Conservation (phyloP, 2,888 invertebrate genomes). For the Dione juno region DNA sequence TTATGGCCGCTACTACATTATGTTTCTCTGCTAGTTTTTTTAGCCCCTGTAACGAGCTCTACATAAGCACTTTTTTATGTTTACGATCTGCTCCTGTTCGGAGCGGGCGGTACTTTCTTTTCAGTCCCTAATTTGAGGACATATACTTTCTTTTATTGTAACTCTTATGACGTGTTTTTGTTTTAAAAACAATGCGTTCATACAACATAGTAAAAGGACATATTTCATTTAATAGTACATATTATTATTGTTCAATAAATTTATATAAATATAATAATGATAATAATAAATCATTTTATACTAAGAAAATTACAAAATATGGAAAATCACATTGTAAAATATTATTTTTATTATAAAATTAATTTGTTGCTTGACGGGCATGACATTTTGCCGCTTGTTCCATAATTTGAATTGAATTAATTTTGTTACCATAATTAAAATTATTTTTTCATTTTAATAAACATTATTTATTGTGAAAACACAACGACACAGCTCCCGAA, state of each 20-base stretch:
- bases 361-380: too few relatives aligned
- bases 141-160: slow-evolving; percentile 43
- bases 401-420: too few relatives aligned
- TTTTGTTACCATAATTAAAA: too few relatives aligned
- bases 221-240: neutral
- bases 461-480: too few relatives aligned
- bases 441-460: too few relatives aligned
- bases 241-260: neutral
- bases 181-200: neutral
- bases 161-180: neutral
- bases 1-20: slow-evolving; percentile 80
- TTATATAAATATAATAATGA: too few relatives aligned
- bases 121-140: slow-evolving; percentile 69
- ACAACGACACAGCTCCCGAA: too few relatives aligned
- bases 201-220: neutral
- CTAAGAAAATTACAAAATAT: too few relatives aligned
- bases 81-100: slow-evolving; percentile 73
- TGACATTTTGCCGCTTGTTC: too few relatives aligned
- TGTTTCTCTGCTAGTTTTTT: slow-evolving; percentile 78
- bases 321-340: too few relatives aligned
- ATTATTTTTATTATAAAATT: too few relatives aligned
- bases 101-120: slow-evolving; percentile 69
- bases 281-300: too few relatives aligned
- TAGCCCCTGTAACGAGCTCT: slow-evolving; percentile 71
- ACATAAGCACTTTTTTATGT: slow-evolving; percentile 81